Evolutionary conservation across 2,797 vertebrate species (phyloP).

Genomic region (Darevskia nairensis): DNA sequence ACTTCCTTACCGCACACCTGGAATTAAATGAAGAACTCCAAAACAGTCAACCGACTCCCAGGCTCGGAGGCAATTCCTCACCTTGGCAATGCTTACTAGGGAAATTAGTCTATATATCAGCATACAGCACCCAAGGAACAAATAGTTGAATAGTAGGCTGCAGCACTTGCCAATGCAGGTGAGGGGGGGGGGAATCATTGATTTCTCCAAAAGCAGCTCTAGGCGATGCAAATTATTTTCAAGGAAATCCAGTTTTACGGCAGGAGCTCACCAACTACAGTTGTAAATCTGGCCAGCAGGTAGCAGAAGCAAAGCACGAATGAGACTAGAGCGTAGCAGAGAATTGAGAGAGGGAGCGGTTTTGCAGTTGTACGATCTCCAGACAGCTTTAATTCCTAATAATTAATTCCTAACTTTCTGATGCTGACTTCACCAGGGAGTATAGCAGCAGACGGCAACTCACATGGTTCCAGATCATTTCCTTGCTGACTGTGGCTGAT

Average conservation of each 20-base stretch:
- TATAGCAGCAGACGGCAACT: background rate
- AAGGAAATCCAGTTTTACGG: background rate
- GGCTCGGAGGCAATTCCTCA: background rate
- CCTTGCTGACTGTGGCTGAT: no score
- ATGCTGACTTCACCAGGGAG: background rate
- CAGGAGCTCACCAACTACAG: background rate
- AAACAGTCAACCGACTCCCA: background rate
- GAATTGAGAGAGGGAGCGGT: background rate
- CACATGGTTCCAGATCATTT: no score
- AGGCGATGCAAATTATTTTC: background rate
- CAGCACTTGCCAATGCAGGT: background rate
- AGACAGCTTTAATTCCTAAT: background rate
- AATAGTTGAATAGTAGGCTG: background rate
- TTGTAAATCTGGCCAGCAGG: background rate
- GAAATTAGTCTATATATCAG: background rate
- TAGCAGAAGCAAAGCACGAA: background rate
- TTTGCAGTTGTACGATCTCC: background rate
- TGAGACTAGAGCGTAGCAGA: background rate
- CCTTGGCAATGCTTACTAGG: background rate
- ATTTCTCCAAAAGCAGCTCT: background rate
- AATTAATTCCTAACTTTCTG: background rate
- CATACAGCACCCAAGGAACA: background rate
- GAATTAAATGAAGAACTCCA: background rate
- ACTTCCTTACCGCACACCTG: background rate
- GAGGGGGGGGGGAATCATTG: background rate